A percentile compares a stretch with the other conserved stretches of the same genome.
These are phyloP conservation scores for Macrosteles quadrilineatus DNA, from an alignment of 1,140 invertebrate genomes.

Conservation along the genomic window DNA sequence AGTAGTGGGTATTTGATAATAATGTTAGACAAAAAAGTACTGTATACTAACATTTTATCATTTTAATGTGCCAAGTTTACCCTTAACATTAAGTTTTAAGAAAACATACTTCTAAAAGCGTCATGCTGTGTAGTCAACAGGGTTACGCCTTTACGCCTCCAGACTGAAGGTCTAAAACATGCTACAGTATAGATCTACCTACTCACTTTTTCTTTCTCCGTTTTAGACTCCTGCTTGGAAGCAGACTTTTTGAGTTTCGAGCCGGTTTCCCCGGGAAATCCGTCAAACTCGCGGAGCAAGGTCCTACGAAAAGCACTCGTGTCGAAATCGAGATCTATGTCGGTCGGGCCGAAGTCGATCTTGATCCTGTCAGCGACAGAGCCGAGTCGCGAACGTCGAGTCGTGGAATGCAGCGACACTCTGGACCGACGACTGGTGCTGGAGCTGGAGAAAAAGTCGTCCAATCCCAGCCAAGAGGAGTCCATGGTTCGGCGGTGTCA, in stretches of 20 bases:
- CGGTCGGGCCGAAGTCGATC: constrained; percentile 1
- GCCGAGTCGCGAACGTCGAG: not conserved
- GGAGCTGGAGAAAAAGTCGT: not conserved
- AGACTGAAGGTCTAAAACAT: too few relatives aligned
- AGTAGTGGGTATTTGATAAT: too few relatives aligned
- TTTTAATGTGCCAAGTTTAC: too few relatives aligned
- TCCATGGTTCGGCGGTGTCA: not conserved
- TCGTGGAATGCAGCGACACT: not conserved
- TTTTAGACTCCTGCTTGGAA: too few relatives aligned
- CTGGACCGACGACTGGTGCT: not conserved
- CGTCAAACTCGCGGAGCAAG: not conserved
- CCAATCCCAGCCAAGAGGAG: constrained; percentile 1
- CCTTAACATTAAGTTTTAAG: too few relatives aligned
- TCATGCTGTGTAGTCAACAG: too few relatives aligned
- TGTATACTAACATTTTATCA: too few relatives aligned
- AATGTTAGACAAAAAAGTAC: too few relatives aligned
- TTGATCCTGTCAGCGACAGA: not conserved
- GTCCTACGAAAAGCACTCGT: not conserved
- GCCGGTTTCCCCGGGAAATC: not conserved
- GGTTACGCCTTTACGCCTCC: too few relatives aligned
- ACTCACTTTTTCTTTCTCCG: too few relatives aligned
- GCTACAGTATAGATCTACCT: too few relatives aligned
- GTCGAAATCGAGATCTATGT: not conserved
- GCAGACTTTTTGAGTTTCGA: not conserved
- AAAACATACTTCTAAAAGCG: too few relatives aligned